Percentiles rank a stretch among this genome's conserved stretches.
phyloP scores from a whole-genome alignment of 64 coral and sea anemone species.

The Actinia equina region DNA sequence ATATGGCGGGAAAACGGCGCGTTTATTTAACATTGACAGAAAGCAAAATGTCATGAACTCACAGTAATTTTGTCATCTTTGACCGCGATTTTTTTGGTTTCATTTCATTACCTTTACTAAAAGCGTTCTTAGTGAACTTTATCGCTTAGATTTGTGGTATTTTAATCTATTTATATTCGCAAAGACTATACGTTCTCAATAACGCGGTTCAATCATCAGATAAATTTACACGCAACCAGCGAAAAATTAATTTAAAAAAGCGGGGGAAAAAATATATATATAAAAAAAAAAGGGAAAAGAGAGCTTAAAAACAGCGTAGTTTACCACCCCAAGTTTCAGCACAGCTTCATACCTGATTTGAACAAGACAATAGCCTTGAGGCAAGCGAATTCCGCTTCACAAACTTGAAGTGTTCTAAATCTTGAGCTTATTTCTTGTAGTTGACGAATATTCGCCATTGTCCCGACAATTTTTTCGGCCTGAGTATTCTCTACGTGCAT shows the following conservation, averaged over 20 bases:
- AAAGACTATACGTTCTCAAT: background rate
- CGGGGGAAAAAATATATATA: background rate
- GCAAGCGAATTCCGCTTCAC: slow-evolving; percentile 94
- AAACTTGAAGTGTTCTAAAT: slow-evolving; percentile 87
- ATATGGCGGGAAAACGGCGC: background rate
- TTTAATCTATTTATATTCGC: background rate
- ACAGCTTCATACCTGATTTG: slow-evolving; percentile 64
- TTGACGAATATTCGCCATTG: slow-evolving; percentile 93
- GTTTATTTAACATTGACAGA: background rate
- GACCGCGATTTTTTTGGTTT: background rate
- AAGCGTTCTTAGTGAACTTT: background rate
- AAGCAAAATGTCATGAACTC: background rate
- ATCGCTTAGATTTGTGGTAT: background rate
- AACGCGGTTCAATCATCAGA: background rate
- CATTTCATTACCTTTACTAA: background rate
- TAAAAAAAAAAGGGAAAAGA: background rate
- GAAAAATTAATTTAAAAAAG: background rate
- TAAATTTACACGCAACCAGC: background rate
- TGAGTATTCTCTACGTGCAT: slow-evolving; percentile 99
- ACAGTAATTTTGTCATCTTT: background rate
- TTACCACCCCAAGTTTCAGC: too few species aligned
- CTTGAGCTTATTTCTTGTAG: slow-evolving; percentile 90
- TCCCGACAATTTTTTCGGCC: slow-evolving; percentile 91
- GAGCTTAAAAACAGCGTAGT: too few species aligned
- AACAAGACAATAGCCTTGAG: slow-evolving; percentile 93